Evolutionary conservation across 2,797 vertebrate genomes (phyloP).

Genomic region (Sternotherus odoratus): DNA sequence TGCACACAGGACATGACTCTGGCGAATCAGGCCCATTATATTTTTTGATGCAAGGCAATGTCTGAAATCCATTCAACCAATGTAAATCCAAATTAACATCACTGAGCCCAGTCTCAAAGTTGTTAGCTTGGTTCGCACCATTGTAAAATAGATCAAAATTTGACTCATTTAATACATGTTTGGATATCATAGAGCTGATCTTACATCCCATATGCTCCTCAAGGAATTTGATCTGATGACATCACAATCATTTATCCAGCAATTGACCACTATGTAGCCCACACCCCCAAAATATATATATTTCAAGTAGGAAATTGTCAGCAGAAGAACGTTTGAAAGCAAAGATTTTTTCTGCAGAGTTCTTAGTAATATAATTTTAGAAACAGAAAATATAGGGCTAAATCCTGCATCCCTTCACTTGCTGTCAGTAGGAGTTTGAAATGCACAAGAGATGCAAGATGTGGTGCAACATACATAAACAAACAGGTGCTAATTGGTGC

Average conservation of each 20-base stretch:
- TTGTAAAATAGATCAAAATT: too few relatives aligned
- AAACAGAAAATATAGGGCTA: not conserved
- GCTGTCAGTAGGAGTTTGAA: not conserved
- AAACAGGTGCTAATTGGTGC: not conserved
- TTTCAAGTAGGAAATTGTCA: not conserved
- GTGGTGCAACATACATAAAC: not conserved
- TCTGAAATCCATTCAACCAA: not conserved
- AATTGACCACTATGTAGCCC: not conserved
- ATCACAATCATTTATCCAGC: not conserved
- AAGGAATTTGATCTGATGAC: not conserved
- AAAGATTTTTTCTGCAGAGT: not conserved
- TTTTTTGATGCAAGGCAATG: not conserved
- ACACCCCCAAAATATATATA: too few relatives aligned
- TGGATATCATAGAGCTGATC: not conserved
- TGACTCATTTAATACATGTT: too few relatives aligned
- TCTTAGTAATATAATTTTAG: not conserved
- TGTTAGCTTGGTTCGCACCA: not conserved
- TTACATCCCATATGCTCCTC: not conserved
- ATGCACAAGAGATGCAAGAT: not conserved
- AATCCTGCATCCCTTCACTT: not conserved
- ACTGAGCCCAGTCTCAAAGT: not conserved
- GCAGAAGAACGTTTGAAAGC: not conserved
- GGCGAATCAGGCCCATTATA: not conserved
- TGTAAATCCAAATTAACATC: not conserved
- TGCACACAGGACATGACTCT: fast-evolving